Evolutionary conservation across 2,888 invertebrate genomes (phyloP).

Genomic region (Idaea straminata): DNA sequence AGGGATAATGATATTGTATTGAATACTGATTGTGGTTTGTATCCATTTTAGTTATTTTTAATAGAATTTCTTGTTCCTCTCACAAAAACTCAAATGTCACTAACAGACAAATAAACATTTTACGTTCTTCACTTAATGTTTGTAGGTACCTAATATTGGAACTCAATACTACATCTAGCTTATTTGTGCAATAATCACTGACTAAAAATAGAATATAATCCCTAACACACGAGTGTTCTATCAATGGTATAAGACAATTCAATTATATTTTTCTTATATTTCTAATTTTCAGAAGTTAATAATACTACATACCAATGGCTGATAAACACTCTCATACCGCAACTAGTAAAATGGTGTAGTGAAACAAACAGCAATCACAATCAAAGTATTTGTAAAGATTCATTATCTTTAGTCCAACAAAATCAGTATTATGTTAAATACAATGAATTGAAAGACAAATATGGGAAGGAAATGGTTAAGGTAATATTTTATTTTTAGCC

Average conservation of each 20-base stretch:
- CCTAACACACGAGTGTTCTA: no score
- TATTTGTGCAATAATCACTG: no score
- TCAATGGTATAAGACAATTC: no score
- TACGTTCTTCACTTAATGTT: no score
- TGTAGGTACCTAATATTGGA: no score
- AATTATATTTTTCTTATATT: neutral
- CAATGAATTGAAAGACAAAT: conserved; percentile 86
- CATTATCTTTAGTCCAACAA: conserved; percentile 83
- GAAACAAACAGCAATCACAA: conserved; percentile 48
- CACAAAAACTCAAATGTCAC: no score
- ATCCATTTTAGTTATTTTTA: conserved; percentile 3
- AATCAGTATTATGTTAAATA: conserved; percentile 87
- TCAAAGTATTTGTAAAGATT: conserved; percentile 61
- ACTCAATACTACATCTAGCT: no score
- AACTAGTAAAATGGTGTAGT: conserved; percentile 82
- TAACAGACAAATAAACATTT: no score
- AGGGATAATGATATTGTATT: conserved; percentile 56
- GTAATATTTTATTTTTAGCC: conserved; percentile 40
- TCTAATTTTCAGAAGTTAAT: conserved; percentile 40
- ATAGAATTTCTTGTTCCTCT: no score
- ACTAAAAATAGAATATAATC: no score
- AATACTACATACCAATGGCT: conserved; percentile 76
- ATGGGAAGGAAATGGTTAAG: conserved; percentile 86
- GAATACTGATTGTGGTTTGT: conserved; percentile 61
- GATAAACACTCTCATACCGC: conserved; percentile 76